A percentile compares a stretch with the other conserved stretches of the same genome.
Conservation (phyloP, 2,113 vertebrate genomes). For the Acrocephalus arundinaceus region DNA sequence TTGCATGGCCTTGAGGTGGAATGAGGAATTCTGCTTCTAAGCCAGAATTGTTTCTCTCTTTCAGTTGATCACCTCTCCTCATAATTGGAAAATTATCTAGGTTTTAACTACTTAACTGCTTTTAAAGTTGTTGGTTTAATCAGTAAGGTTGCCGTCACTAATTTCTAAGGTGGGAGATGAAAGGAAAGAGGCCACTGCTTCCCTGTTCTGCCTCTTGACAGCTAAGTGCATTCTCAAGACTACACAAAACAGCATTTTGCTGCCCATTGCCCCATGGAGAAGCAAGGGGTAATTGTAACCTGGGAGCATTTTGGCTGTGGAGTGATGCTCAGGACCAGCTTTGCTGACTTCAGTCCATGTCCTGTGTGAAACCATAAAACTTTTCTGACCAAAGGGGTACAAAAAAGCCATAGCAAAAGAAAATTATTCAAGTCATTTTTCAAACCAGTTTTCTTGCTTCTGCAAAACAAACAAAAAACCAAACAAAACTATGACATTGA, state of each 20-base stretch:
- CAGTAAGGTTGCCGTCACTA: not conserved
- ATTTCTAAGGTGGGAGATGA: not conserved
- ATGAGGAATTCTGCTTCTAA: not conserved
- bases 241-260: not conserved
- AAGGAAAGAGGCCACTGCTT: not conserved
- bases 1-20: not conserved
- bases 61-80: not conserved
- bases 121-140: not conserved
- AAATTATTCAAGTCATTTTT: not conserved
- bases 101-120: not conserved
- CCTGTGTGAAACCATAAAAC: not conserved
- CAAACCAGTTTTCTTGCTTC: not conserved
- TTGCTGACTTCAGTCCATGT: not conserved
- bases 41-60: not conserved
- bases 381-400: not conserved
- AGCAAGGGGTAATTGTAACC: not conserved
- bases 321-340: not conserved
- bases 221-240: not conserved
- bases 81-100: not conserved
- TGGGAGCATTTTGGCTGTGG: not conserved
- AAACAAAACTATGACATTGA: not conserved
- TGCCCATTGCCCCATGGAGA: not conserved
- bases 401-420: not conserved
- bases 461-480: not conserved
- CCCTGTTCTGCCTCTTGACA: not conserved